These are phyloP conservation scores for Drosophila micromelanica DNA, from an alignment of 1,140 invertebrate species.

Conservation along the genomic window DNA sequence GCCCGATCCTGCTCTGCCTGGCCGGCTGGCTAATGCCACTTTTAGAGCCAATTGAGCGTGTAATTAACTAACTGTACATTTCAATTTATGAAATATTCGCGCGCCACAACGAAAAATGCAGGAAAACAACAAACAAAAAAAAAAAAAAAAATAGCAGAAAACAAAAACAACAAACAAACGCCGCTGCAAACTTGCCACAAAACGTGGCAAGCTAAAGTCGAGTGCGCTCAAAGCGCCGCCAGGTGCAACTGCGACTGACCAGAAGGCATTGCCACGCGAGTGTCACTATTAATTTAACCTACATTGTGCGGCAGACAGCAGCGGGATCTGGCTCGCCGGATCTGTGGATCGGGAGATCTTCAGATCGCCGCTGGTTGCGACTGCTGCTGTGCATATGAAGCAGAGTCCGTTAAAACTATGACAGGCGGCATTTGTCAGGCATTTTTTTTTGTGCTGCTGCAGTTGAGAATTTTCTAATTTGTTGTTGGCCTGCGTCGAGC, in stretches of 20 bases:
- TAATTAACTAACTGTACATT: constrained; percentile 82
- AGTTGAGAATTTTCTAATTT: constrained; percentile 59
- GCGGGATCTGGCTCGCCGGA: constrained; percentile 1
- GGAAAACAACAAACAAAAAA: constrained; percentile 18
- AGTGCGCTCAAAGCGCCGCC: constrained; percentile 47
- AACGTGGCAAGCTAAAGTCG: constrained; percentile 21
- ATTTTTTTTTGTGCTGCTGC: constrained; percentile 9
- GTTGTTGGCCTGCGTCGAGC: constrained; percentile 32
- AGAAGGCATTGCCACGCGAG: constrained; percentile 51
- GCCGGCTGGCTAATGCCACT: constrained; percentile 59
- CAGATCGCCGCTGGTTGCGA: not conserved
- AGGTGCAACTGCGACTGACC: constrained; percentile 49
- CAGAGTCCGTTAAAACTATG: constrained; percentile 56
- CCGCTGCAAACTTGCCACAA: constrained; percentile 40
- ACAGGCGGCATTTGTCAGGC: constrained; percentile 60
- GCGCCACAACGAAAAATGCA: constrained; percentile 29
- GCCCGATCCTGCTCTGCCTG: not conserved
- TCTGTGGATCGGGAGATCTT: constrained; percentile 8
- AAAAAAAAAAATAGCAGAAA: constrained; percentile 10
- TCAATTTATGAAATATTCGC: constrained; percentile 79
- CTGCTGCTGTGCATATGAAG: constrained; percentile 29
- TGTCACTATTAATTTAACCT: constrained; percentile 80
- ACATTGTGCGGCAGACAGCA: constrained; percentile 54
- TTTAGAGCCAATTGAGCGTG: constrained; percentile 74
- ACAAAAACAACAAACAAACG: constrained; percentile 2